These are phyloP conservation scores for Rynchops niger DNA, from an alignment of 2,113 vertebrate genomes.

Conservation along the genomic window DNA sequence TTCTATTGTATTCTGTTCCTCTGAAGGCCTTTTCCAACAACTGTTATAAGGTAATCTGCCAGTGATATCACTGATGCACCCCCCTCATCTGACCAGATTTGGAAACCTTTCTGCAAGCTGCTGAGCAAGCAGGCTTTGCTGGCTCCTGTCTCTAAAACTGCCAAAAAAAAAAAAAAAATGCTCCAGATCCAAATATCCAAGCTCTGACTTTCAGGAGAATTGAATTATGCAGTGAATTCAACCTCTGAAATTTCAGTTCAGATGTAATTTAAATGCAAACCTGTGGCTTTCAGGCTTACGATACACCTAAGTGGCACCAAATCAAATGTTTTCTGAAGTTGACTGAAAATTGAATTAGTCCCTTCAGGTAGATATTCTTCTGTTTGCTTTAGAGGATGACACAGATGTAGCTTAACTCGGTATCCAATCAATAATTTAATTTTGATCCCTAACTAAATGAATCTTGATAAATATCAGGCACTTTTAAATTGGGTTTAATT, in stretches of 20 bases:
- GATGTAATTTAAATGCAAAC: not conserved
- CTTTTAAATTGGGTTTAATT: constrained; percentile 45
- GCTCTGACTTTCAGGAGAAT: not conserved
- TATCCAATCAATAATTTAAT: constrained; percentile 48
- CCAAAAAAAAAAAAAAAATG: not conserved
- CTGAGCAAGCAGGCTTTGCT: not conserved
- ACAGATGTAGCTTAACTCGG: not conserved
- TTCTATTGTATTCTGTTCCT: not conserved
- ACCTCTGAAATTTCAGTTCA: not conserved
- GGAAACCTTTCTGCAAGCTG: not conserved
- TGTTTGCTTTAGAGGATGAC: not conserved
- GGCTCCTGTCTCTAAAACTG: not conserved
- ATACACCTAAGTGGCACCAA: not conserved
- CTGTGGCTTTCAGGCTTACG: not conserved
- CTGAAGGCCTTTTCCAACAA: not conserved
- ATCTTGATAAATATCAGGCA: constrained; percentile 41
- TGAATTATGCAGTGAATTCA: not conserved
- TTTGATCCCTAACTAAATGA: constrained; percentile 47
- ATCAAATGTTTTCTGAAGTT: not conserved
- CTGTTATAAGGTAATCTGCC: not conserved
- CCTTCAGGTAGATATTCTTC: not conserved
- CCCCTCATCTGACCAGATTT: not conserved
- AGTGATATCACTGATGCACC: not conserved
- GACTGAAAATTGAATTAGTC: not conserved
- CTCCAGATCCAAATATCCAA: not conserved